Percentiles rank a stretch among this genome's conserved stretches.
Conservation (phyloP, 2,888 invertebrate genomes). For the Meliscaeva auricollis region DNA sequence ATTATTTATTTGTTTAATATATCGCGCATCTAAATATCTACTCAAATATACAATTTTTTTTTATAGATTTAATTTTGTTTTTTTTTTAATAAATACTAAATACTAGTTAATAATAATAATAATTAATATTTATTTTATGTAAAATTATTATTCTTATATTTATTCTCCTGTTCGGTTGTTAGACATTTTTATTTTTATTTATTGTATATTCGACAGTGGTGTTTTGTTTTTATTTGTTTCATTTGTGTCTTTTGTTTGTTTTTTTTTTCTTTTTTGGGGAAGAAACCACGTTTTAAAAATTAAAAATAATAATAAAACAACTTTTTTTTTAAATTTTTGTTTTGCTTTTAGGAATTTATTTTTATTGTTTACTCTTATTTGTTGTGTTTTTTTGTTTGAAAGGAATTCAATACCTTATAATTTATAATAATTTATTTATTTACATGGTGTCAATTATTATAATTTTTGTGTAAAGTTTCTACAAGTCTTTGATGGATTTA, state of each 20-base stretch:
- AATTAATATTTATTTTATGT: slow-evolving; percentile 21
- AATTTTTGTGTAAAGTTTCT: slow-evolving; percentile 61
- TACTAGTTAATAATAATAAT: slow-evolving; percentile 62
- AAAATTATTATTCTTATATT: slow-evolving; percentile 49
- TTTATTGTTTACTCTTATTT: slow-evolving; percentile 32
- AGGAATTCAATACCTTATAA: slow-evolving; percentile 70
- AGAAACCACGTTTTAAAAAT: slow-evolving; percentile 58
- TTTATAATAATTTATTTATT: slow-evolving; percentile 46
- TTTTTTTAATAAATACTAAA: slow-evolving; percentile 72
- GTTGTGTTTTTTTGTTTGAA: slow-evolving; percentile 39
- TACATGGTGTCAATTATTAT: slow-evolving; percentile 30
- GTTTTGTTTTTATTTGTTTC: slow-evolving; percentile 44
- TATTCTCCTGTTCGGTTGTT: slow-evolving; percentile 65
- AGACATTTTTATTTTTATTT: slow-evolving; percentile 35
- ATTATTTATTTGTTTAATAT: slow-evolving; percentile 63
- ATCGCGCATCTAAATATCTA: slow-evolving; percentile 50
- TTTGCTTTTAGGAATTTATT: slow-evolving; percentile 19
- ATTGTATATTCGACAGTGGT: slow-evolving; percentile 60
- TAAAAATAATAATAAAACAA: neutral
- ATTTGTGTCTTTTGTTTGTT: slow-evolving; percentile 30
- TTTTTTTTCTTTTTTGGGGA: slow-evolving; percentile 32
- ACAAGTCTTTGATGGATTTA: slow-evolving; percentile 62
- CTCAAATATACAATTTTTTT: slow-evolving; percentile 51
- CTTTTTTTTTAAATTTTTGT: slow-evolving; percentile 16
- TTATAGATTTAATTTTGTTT: slow-evolving; percentile 28